These are phyloP conservation scores for Petrolisthes cinctipes DNA, from an alignment of 2,888 invertebrate genomes.

Conservation along the genomic window DNA sequence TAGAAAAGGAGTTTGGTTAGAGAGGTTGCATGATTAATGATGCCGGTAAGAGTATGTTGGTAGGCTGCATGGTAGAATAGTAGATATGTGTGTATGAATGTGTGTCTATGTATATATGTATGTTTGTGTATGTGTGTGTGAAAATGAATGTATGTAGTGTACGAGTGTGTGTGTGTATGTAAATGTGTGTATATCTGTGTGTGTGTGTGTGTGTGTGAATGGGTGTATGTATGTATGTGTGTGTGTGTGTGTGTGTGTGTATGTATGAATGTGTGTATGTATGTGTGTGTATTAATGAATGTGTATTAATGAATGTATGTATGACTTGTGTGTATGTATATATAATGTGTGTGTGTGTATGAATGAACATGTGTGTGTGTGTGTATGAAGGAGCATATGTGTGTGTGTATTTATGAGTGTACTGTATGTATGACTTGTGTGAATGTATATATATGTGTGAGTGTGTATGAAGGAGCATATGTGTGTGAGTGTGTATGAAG, in stretches of 20 bases:
- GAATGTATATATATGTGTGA: slow-evolving; percentile 11
- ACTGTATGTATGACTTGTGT: slow-evolving; percentile 15
- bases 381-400: slow-evolving; percentile 3
- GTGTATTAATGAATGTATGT: slow-evolving; percentile 20
- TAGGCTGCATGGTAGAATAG: too few species aligned
- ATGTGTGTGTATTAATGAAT: not conserved
- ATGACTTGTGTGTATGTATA: not conserved
- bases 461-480: too few species aligned
- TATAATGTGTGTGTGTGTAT: too few species aligned
- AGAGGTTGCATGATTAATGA: too few species aligned
- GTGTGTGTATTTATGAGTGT: slow-evolving; percentile 17
- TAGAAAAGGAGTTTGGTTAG: too few species aligned
- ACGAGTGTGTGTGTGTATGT: too few species aligned
- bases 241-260: not conserved
- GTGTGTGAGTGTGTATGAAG: not conserved
- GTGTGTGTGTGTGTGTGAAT: not conserved
- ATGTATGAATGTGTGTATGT: not conserved
- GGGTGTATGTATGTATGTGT: not conserved
- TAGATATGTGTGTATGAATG: too few species aligned
- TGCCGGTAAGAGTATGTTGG: too few species aligned
- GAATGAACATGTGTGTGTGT: slow-evolving; percentile 10
- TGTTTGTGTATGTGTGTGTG: too few species aligned
- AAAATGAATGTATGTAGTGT: too few species aligned
- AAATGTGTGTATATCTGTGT: not conserved
- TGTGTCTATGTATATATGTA: too few species aligned